Evolutionary conservation across 1,140 invertebrate species (phyloP).

Genomic region (Chymomyza costata): DNA sequence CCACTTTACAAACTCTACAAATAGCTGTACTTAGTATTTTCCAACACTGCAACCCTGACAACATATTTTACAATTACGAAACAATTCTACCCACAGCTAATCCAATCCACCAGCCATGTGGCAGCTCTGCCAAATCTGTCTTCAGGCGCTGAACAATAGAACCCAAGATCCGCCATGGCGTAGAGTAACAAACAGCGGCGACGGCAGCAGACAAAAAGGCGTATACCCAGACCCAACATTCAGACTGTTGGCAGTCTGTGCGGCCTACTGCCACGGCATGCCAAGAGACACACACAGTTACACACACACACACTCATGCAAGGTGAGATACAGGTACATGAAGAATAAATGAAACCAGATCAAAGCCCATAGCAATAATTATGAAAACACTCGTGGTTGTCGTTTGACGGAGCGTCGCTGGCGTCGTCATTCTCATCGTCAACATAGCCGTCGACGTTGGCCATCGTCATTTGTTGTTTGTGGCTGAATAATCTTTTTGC

Average conservation of each 20-base stretch:
- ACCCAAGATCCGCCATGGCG: slow-evolving; percentile 28
- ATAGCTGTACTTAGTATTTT: too few species aligned
- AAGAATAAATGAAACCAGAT: slow-evolving; percentile 63
- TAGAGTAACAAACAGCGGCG: slow-evolving; percentile 11
- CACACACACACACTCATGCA: slow-evolving; percentile 10
- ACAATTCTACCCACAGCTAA: slow-evolving; percentile 62
- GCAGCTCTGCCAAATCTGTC: too few species aligned
- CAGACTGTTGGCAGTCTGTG: background rate
- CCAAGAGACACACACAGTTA: slow-evolving; percentile 20
- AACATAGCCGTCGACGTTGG: slow-evolving; percentile 8
- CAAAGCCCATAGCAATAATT: slow-evolving; percentile 67
- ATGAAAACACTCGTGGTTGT: slow-evolving; percentile 54
- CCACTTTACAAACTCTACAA: too few species aligned
- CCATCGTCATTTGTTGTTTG: slow-evolving; percentile 48
- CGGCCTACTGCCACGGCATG: slow-evolving; percentile 39
- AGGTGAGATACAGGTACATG: too few species aligned
- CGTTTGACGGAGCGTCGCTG: too few species aligned
- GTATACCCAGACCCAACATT: slow-evolving; percentile 42
- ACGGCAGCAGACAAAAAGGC: slow-evolving; percentile 53
- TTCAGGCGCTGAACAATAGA: slow-evolving; percentile 53
- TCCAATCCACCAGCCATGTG: slow-evolving; percentile 27
- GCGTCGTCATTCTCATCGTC: too few species aligned
- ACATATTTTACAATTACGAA: slow-evolving; percentile 72
- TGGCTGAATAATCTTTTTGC: slow-evolving; percentile 58
- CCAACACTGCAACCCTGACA: slow-evolving; percentile 58